These are phyloP conservation scores for Dryadula phaetusa DNA, from an alignment of 2,888 invertebrate species.

Conservation along the genomic window DNA sequence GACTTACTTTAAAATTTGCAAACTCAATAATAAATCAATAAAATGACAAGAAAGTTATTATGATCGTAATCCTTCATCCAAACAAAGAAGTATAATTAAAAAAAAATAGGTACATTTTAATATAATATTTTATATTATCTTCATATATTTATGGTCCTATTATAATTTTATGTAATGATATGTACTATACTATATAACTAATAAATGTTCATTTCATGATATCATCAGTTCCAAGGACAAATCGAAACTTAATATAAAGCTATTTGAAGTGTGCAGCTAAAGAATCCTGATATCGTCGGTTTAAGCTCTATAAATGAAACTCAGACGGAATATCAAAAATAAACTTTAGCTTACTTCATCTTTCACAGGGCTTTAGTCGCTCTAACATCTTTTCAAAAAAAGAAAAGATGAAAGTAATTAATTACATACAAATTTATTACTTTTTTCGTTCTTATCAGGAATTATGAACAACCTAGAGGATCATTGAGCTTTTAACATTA, in stretches of 20 bases:
- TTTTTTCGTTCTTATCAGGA: neutral
- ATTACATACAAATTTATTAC: neutral
- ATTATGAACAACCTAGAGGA: constrained; percentile 2
- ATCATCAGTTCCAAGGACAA: constrained; percentile 1
- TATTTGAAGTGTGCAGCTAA: constrained; percentile 9
- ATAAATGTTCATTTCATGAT: constrained; percentile 1
- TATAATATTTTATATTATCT: neutral
- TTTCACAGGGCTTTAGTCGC: too few relatives aligned
- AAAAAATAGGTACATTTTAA: neutral
- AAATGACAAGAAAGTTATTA: too few relatives aligned
- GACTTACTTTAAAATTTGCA: too few relatives aligned
- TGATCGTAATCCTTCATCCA: too few relatives aligned
- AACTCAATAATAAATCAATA: too few relatives aligned
- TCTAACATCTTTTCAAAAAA: neutral
- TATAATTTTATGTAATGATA: too few relatives aligned
- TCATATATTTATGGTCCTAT: neutral
- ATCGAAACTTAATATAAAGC: constrained; percentile 16
- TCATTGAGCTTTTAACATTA: constrained; percentile 34
- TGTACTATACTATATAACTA: too few relatives aligned
- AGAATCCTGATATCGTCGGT: constrained; percentile 8
- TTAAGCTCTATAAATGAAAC: constrained; percentile 18
- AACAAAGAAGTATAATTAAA: too few relatives aligned
- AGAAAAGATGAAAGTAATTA: neutral
- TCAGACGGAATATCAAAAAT: constrained; percentile 14
- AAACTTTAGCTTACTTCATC: neutral